Evolutionary conservation across 2,113 vertebrate genomes (phyloP).

Genomic region (Datnioides undecimradiatus): DNA sequence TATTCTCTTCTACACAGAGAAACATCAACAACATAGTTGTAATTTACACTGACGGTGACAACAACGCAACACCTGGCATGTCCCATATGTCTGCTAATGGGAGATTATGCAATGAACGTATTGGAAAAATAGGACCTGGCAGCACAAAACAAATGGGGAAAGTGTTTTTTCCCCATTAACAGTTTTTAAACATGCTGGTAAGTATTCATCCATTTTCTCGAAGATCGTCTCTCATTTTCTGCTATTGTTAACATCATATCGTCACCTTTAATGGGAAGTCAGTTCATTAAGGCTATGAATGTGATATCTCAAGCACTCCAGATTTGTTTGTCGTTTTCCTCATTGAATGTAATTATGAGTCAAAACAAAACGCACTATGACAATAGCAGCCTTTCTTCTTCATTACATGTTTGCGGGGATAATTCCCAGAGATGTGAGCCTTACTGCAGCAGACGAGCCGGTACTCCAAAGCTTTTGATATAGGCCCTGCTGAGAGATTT

Average conservation of each 20-base stretch:
- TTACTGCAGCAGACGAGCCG: slow-evolving; percentile 40
- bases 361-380: slow-evolving; percentile 52
- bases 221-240: slow-evolving; percentile 6
- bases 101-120: not conserved
- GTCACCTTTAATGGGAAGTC: slow-evolving; percentile 15
- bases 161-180: no score
- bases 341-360: slow-evolving; percentile 59
- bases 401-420: slow-evolving; percentile 50
- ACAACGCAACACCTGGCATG: not conserved
- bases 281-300: slow-evolving; percentile 42
- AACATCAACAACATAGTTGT: not conserved
- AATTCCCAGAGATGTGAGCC: slow-evolving; percentile 63
- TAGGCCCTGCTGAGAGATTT: slow-evolving; percentile 59
- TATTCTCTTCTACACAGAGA: not conserved
- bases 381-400: slow-evolving; percentile 42
- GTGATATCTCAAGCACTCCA: slow-evolving; percentile 22
- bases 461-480: slow-evolving; percentile 64
- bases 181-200: not conserved
- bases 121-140: slow-evolving; percentile 11
- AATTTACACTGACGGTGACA: slow-evolving; percentile 6
- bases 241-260: slow-evolving; percentile 17
- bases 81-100: slow-evolving; percentile 8
- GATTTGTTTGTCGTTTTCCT: slow-evolving; percentile 38
- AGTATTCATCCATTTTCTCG: slow-evolving; percentile 1
- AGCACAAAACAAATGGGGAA: not conserved